Conservation (phyloP, 2,113 vertebrate species). For the Puffinus mauretanicus region DNA sequence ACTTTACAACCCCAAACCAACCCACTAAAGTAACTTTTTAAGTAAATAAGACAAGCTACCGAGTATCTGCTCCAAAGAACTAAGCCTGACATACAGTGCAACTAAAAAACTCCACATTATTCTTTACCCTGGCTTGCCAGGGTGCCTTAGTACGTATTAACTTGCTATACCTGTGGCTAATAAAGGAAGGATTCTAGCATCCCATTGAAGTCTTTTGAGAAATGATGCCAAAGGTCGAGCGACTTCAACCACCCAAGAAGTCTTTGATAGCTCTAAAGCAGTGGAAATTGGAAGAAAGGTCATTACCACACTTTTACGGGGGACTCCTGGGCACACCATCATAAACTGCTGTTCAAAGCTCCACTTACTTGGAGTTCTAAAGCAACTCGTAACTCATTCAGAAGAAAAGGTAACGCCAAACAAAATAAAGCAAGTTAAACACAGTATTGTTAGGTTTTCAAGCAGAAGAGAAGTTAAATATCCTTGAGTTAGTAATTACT, state of each 20-base stretch:
- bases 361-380: not conserved
- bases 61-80: not conserved
- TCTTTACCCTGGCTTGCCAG: not conserved
- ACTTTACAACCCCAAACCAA: not conserved
- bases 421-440: constrained; percentile 2
- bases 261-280: not conserved
- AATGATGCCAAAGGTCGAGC: not conserved
- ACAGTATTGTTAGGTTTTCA: not conserved
- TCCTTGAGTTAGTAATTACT: not conserved
- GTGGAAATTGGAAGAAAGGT: not conserved
- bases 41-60: not conserved
- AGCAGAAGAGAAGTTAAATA: not conserved
- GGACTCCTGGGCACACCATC: not conserved
- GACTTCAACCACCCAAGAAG: not conserved
- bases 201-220: not conserved
- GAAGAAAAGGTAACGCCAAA: constrained; percentile 14
- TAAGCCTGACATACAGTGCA: not conserved
- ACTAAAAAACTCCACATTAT: not conserved
- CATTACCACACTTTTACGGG: not conserved
- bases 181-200: not conserved
- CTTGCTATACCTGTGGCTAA: not conserved
- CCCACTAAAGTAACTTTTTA: not conserved
- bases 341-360: not conserved
- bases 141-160: not conserved
- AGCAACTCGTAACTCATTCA: not conserved